These are phyloP conservation scores for Phoenicopterus ruber DNA, from an alignment of 2,113 vertebrate genomes.

Conservation along the genomic window DNA sequence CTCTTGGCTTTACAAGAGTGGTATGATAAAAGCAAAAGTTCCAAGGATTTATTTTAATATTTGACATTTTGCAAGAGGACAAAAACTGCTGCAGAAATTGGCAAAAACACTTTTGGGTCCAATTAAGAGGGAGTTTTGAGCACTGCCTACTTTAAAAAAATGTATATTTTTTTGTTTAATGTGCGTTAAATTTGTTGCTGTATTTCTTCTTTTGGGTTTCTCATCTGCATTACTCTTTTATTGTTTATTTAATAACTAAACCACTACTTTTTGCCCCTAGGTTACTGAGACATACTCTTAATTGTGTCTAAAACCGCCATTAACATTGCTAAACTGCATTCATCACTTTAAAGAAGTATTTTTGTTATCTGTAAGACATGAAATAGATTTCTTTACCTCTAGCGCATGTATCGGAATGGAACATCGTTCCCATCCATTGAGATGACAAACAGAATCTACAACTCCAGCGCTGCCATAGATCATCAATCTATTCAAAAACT, in stretches of 20 bases:
- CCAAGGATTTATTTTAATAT: not conserved
- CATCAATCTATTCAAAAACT: conserved; percentile 89
- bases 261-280: not conserved
- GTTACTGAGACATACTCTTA: not conserved
- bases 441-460: conserved; percentile 87
- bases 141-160: not conserved
- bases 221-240: not conserved
- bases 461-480: conserved; percentile 86
- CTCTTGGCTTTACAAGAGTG: not conserved
- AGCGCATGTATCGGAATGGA: conserved; percentile 91
- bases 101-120: not conserved
- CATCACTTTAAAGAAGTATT: not conserved
- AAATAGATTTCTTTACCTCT: conserved; percentile 73
- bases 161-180: not conserved
- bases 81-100: not conserved
- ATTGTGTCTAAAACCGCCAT: not conserved
- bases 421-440: conserved; percentile 93
- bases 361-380: fast-evolving
- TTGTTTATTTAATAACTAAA: not conserved
- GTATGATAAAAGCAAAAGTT: not conserved
- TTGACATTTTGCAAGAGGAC: not conserved
- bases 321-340: not conserved
- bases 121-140: not conserved
- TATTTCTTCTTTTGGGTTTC: not conserved
- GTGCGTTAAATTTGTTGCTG: not conserved